Base-by-base conservation (phyloP, 2,113 vertebrate species). In the Chitala chitala region DNA sequence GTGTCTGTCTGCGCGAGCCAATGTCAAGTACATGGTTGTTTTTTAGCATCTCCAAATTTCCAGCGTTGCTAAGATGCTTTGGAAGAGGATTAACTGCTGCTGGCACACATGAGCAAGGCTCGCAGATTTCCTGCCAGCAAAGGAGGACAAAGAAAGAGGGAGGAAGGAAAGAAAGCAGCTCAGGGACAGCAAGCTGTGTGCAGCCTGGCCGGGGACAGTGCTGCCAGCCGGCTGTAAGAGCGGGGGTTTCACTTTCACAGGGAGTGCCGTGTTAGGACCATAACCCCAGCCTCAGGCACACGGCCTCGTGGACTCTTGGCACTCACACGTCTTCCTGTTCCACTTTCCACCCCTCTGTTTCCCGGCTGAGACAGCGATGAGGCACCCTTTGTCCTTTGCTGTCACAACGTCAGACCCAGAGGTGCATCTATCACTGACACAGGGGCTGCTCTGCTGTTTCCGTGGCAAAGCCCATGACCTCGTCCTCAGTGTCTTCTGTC, bases 61-160 rank as follows among this genome's bases (percentile, higher is more conserved):
- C 81, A 86, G 86, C 85, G 84, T 88, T 88, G 85, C 87, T 89
- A 88, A 88, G 86, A 84, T 88, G 86, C 85, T 88, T 88, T 89
- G 84, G 84, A 81, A 86, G 78, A 82, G 84, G 87, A 89, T 89
- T 89, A 89, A 83, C 84, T 80, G 75, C 65, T 82, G 84, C 86
- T 86, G 80, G 82, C 82, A 71, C 69, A 56, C 2, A 71, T n/a
- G 73, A 58, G 64, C 65, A 71, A 77, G 69, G 83, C 85, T 85
- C 82, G 81, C 79, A 83, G 84, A 82, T 87, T 83, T 82, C 82
- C 75, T 78, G 84, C 83, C 76, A 78, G 78, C 76, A 79, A 79
- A 77, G 78, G 56, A 59, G 76, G 51, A 38, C 33, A 38, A 38
- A 4, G 15, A 12, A 4, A 22, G 26, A 46, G 68, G 78, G 58